A percentile compares a stretch with the other conserved stretches of the same genome.
Conservation (phyloP, 2,113 vertebrate species). For the Dicrurus megarhynchus region DNA sequence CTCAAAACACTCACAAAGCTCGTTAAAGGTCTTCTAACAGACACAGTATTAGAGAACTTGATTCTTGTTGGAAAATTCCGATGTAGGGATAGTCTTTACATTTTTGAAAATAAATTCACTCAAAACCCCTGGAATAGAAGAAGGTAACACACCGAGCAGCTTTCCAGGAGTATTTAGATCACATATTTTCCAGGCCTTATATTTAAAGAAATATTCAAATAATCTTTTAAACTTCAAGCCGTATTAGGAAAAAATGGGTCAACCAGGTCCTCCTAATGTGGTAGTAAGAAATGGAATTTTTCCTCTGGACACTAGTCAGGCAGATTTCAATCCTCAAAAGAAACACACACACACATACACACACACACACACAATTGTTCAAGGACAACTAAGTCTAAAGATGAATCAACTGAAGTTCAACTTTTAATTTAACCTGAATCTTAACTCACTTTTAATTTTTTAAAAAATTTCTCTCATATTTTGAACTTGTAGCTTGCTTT, state of each 20-base stretch:
- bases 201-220: neutral
- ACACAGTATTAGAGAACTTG: neutral
- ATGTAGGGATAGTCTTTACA: neutral
- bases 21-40: neutral
- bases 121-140: neutral
- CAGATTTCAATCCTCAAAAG: neutral
- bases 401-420: neutral
- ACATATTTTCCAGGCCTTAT: neutral
- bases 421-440: neutral
- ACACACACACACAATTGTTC: neutral
- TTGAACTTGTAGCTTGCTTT: neutral
- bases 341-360: neutral
- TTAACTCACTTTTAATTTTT: neutral
- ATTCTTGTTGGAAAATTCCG: neutral
- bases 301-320: neutral
- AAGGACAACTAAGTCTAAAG: neutral
- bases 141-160: neutral
- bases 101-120: neutral
- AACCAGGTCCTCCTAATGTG: neutral
- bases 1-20: neutral
- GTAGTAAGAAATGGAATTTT: neutral
- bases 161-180: neutral
- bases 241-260: neutral
- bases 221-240: neutral
- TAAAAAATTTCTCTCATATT: neutral